Evolutionary conservation across 1,140 invertebrate genomes (phyloP), one percentile per base, ranked within the genome.

Genomic region (Zaprionus ghesquierei): DNA sequence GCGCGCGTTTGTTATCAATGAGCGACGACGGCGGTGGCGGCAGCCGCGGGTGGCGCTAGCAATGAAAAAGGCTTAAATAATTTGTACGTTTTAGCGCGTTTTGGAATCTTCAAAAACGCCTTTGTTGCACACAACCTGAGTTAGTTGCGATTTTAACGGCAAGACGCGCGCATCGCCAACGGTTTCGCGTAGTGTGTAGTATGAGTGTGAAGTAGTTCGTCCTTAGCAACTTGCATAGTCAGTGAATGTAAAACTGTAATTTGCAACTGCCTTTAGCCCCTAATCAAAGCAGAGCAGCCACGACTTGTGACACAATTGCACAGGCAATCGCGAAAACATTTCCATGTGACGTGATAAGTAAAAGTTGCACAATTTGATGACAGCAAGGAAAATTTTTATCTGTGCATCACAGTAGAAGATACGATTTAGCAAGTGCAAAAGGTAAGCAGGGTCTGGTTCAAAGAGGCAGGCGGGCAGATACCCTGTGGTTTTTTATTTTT

Each of bases 101-200:
- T 80, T 77, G 73, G 73, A 59, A 77, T 86, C 81, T 87, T 87
- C 79, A 87, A 87, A 86, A 87, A 74, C 68, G 62, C 69, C 75
- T 77, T 53, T 70, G 79, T 70, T 82, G 71, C 79, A 79, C 77
- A 58, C 65, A 71, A 31, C 41, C 46, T 71, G 41, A 74, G 84
- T 87, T 87, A 87, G 82, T 87, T 77, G 76, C 65, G 76, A 75
- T 77, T 77, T 79, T 61, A 82, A 60, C 79, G 65, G 68, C 84
- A 63, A 61, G 10, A 66, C 69, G 79, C 64, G 51, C 65, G 72
- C 84, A 71, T 89, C 61, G 13, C 38, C 33, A n/a, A 18, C 66
- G 64, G 35, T 58, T 20, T 46, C 8, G 4, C 9, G 8, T 20
- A 41, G 13, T 41, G 35, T 38, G 31, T 13, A 33, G 31, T 13